These are phyloP conservation scores for Typhlomys cinereus DNA, from an alignment of 2,113 vertebrate genomes.

Conservation along the genomic window DNA sequence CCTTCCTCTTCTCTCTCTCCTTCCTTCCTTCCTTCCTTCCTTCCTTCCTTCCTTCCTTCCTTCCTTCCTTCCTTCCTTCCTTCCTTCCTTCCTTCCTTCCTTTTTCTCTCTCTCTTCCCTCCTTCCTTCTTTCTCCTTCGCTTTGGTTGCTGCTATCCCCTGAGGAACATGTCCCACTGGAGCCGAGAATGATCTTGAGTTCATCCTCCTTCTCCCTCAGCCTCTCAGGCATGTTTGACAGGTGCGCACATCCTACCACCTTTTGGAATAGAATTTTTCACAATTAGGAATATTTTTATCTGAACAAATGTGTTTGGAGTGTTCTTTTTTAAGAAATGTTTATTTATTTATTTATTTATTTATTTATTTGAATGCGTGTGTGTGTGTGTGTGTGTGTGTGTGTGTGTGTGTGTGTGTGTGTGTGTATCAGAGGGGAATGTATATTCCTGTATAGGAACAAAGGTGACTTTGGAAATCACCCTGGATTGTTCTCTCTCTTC, in stretches of 20 bases:
- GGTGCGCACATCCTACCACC: not conserved
- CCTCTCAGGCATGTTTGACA: not conserved
- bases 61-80: not conserved
- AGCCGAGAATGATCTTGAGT: not conserved
- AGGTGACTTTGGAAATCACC: no score
- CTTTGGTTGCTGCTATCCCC: not conserved
- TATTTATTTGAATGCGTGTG: no score
- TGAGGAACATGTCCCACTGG: not conserved
- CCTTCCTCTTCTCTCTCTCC: not conserved
- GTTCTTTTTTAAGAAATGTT: no score
- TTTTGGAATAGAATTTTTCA: not conserved
- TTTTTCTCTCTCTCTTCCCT: not conserved
- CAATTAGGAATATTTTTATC: not conserved
- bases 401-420: no score
- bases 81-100: not conserved
- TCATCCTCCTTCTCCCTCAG: not conserved
- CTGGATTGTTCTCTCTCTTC: no score
- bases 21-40: not conserved
- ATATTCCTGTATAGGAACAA: no score
- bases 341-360: no score
- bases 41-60: no score
- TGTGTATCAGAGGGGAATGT: no score
- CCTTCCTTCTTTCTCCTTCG: not conserved
- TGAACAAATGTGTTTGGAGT: not conserved
- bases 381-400: no score